Percentiles rank a stretch among this genome's conserved stretches.
These are phyloP conservation scores for Archips crataeganus DNA, from an alignment of 2,888 invertebrate genomes.

Conservation along the genomic window DNA sequence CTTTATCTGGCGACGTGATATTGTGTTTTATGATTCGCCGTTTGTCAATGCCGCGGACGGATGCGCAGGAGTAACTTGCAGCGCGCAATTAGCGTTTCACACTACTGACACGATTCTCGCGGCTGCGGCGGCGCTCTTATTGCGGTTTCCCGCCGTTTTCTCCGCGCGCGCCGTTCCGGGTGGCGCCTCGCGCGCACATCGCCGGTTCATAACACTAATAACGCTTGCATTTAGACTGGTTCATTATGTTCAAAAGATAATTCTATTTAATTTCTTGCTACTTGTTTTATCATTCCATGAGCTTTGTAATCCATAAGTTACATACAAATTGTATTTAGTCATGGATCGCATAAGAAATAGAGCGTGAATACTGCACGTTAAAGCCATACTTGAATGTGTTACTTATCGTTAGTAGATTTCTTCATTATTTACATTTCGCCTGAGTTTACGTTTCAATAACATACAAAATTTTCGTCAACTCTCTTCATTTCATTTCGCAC, in stretches of 20 bases:
- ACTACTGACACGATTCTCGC: conserved; percentile 85
- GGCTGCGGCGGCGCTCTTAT: conserved; percentile 67
- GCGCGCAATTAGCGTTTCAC: conserved; percentile 82
- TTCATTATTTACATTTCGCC: background rate
- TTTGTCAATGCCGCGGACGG: conserved; percentile 65
- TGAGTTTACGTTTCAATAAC: background rate
- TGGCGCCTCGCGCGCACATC: conserved; percentile 72
- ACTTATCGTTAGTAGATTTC: background rate
- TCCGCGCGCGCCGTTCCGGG: conserved; percentile 82
- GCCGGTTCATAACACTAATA: conserved; percentile 72
- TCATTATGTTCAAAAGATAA: conserved; percentile 36
- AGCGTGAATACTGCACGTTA: conserved; percentile 10
- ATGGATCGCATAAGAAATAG: conserved; percentile 19
- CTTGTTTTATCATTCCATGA: background rate
- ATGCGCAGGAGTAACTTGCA: conserved; percentile 66
- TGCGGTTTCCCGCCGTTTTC: conserved; percentile 85
- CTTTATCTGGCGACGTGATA: conserved; percentile 75
- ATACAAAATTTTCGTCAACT: conserved; percentile 3
- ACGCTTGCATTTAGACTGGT: conserved; percentile 64
- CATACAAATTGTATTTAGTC: conserved; percentile 14
- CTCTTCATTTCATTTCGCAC: conserved; percentile 3
- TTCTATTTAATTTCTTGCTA: background rate
- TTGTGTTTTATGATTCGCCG: conserved; percentile 65
- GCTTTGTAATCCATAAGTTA: background rate
- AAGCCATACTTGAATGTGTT: background rate